phyloP scores from a whole-genome alignment of 2,113 vertebrate genomes.

The Polypterus bichir region DNA sequence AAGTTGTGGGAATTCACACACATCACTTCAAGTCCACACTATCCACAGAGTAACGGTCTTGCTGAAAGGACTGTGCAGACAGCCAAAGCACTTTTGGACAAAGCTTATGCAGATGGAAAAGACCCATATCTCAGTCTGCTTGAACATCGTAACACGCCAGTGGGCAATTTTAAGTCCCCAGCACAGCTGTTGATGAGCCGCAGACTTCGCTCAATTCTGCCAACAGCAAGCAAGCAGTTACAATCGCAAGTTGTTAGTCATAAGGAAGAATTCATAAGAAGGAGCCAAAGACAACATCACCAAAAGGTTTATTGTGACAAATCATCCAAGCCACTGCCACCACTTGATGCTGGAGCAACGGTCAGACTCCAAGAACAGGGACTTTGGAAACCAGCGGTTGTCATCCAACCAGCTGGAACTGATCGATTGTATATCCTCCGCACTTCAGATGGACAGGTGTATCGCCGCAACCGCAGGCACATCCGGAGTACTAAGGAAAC shows the following conservation, averaged over 20 bases:
- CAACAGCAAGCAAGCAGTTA: neutral
- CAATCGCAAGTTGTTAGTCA: neutral
- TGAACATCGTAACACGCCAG: constrained; percentile 8
- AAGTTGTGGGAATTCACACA: constrained; percentile 12
- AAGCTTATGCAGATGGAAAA: constrained; percentile 13
- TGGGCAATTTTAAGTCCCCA: constrained; percentile 8
- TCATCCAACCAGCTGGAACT: constrained; percentile 4
- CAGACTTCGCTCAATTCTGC: constrained; percentile 9
- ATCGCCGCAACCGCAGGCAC: constrained; percentile 2
- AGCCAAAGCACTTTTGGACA: constrained; percentile 7
- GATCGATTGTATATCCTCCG: constrained; percentile 6
- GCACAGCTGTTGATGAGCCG: constrained; percentile 13
- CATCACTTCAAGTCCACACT: constrained; percentile 1
- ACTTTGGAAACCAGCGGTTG: constrained; percentile 2
- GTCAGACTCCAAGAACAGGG: constrained; percentile 14
- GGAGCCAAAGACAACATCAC: constrained; percentile 7
- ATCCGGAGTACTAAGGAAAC: neutral
- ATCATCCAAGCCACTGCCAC: too few species aligned
- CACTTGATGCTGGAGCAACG: constrained; percentile 7
- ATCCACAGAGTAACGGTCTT: constrained; percentile 8
- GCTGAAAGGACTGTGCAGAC: constrained; percentile 12
- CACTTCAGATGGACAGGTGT: constrained; percentile 9
- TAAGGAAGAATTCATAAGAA: constrained; percentile 4
- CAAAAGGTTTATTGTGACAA: neutral
- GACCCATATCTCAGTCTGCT: constrained; percentile 3